A percentile compares a stretch with the other conserved stretches of the same genome.
Conservation (phyloP, 1,140 invertebrate species). For the Drosophila mojavensis region DNA sequence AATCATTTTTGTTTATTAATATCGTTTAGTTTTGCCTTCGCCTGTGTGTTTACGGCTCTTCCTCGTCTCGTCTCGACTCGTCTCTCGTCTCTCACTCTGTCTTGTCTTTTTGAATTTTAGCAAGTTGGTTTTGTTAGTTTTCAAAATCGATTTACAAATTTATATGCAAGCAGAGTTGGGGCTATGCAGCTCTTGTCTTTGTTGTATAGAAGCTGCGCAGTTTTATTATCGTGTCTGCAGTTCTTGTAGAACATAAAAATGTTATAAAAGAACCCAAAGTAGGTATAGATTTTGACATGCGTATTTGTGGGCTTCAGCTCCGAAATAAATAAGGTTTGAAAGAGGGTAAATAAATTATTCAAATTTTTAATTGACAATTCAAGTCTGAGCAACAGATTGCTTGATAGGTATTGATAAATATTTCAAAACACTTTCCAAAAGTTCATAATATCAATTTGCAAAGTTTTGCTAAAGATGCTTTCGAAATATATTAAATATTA, state of each 20-base stretch:
- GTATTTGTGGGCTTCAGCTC: not conserved
- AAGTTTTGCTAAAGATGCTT: too few species aligned
- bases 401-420: too few species aligned
- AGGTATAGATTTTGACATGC: not conserved
- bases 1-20: conserved; percentile 73
- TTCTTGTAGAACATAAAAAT: conserved; percentile 25
- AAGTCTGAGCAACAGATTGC: too few species aligned
- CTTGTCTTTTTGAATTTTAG: conserved; percentile 35
- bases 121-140: conserved; percentile 71
- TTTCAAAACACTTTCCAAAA: too few species aligned
- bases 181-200: not conserved
- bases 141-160: conserved; percentile 70
- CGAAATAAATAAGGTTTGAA: too few species aligned
- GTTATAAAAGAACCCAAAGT: not conserved
- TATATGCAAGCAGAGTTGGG: conserved; percentile 43
- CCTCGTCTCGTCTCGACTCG: not conserved
- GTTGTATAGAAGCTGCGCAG: not conserved
- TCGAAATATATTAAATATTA: too few species aligned
- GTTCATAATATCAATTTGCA: too few species aligned
- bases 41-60: not conserved
- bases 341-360: too few species aligned
- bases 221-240: conserved; percentile 19
- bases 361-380: too few species aligned
- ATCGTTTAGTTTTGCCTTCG: conserved; percentile 43
- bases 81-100: conserved; percentile 3